Evolutionary conservation across 2,113 vertebrate species (phyloP).

Genomic region (Axis porcinus): DNA sequence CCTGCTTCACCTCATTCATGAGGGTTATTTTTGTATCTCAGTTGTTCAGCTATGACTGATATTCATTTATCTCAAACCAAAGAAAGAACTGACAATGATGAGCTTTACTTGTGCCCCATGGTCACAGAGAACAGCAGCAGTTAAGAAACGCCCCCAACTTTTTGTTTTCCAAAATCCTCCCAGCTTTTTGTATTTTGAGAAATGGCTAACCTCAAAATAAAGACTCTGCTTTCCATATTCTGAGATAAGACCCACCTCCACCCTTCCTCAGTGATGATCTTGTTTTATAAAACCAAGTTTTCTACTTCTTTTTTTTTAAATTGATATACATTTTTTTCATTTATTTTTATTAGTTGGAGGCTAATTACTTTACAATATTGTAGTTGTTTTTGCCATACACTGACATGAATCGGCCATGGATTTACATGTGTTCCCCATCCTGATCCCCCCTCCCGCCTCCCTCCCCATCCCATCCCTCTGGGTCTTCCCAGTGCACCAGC

Average conservation of each 20-base stretch:
- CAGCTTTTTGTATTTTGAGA: not conserved
- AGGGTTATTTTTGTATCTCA: not conserved
- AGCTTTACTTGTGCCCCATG: not conserved
- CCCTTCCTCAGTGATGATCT: not conserved
- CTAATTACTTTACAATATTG: too few species aligned
- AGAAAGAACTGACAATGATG: not conserved
- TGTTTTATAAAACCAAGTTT: not conserved
- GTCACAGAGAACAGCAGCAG: not conserved
- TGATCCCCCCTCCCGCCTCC: accelerated
- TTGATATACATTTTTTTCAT: too few species aligned
- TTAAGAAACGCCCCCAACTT: not conserved
- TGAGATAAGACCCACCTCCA: not conserved
- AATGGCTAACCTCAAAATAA: not conserved
- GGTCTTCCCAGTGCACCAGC: too few species aligned
- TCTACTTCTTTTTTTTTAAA: not conserved
- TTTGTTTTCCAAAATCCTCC: not conserved
- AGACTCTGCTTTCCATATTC: not conserved
- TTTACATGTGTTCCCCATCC: too few species aligned
- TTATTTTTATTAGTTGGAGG: too few species aligned
- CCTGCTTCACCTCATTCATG: not conserved
- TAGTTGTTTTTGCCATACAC: too few species aligned
- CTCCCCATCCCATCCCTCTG: too few species aligned
- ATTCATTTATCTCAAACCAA: not conserved
- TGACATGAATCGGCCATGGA: too few species aligned
- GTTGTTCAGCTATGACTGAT: not conserved